Base-by-base conservation (phyloP, 2,113 vertebrate genomes). In the Gambusia holbrooki region DNA sequence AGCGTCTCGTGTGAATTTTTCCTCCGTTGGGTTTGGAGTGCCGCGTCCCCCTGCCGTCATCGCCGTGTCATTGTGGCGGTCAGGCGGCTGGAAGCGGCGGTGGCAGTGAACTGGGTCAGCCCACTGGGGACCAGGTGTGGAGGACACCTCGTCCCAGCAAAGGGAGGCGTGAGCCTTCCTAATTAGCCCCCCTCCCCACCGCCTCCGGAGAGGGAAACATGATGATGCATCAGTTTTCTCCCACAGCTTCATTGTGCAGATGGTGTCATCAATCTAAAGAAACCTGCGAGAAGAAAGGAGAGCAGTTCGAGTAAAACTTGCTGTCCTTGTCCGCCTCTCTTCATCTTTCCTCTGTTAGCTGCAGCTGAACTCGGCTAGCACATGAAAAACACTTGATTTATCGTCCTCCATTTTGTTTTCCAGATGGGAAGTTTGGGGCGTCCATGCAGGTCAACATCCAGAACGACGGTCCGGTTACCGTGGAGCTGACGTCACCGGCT, bases 391-490 rank as follows among this genome's bases (percentile, higher is more conserved):
- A 58, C 25, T 2, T 25, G 17, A n/a, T 25, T 58, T 9, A 58
- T 10, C 8, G 5, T 25, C 25, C 25, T 25, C 51, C 22, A 10
- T 58, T 58, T 58, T 25, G 51, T 58, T 86, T 94, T 92, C 51
- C 85, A 98, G 97, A 98, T 79, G 98, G 97, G 77, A 94, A 95
- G 89, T 99, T 99, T 88, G 97, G 97, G 29, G 96, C 97, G 74
- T 94, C 88, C 83, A 99, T 99, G 98, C 97, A 99, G 85, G 96
- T 99, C 11, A 94, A 97, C 81, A 98, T 99, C 87, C 96, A 99
- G 89, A 99, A 99, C 0, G 98, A 99, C 15, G 98, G 98, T 2
- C 98, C 98, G 1, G 97, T 99, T 33, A 99, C 98, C 77, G 95
- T 99, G 82, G 95, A 97, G 72, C 82, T 99, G 90, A 95, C 95